phyloP scores from a whole-genome alignment of 2,888 invertebrate genomes.

The Papilio gigon region DNA sequence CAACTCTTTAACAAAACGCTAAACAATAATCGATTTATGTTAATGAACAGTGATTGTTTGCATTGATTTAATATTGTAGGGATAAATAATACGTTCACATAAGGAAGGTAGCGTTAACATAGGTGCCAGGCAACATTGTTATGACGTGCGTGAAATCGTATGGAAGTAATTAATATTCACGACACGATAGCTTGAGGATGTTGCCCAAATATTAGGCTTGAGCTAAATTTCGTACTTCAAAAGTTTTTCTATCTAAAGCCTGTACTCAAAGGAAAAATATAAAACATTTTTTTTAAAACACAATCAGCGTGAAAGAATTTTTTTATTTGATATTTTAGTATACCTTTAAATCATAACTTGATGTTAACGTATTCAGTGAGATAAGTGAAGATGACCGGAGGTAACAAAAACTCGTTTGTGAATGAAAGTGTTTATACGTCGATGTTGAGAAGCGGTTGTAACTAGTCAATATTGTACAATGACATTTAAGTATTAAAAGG shows the following conservation, averaged over 20 bases:
- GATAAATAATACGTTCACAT: slow-evolving; percentile 16
- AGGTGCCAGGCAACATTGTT: slow-evolving; percentile 45
- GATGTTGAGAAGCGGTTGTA: not conserved
- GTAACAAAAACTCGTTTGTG: slow-evolving; percentile 3
- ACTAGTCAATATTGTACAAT: not conserved
- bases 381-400: slow-evolving; percentile 1
- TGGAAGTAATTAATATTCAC: slow-evolving; percentile 64
- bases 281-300: no score
- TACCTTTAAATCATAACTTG: not conserved
- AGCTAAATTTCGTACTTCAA: slow-evolving; percentile 45
- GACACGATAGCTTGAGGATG: slow-evolving; percentile 61
- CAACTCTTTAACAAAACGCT: not conserved
- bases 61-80: slow-evolving; percentile 5
- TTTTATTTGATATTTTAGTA: no score
- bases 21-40: not conserved
- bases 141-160: slow-evolving; percentile 65
- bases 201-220: slow-evolving; percentile 48
- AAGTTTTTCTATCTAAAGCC: slow-evolving; percentile 24
- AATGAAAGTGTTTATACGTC: slow-evolving; percentile 12
- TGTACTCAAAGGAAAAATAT: slow-evolving; percentile 1
- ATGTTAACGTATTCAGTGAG: not conserved
- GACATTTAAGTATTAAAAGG: not conserved
- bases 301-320: no score
- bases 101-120: slow-evolving; percentile 32
- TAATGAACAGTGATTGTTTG: not conserved